phyloP scores from a whole-genome alignment of 2,113 vertebrate genomes.

The Zosterops pallidus region DNA sequence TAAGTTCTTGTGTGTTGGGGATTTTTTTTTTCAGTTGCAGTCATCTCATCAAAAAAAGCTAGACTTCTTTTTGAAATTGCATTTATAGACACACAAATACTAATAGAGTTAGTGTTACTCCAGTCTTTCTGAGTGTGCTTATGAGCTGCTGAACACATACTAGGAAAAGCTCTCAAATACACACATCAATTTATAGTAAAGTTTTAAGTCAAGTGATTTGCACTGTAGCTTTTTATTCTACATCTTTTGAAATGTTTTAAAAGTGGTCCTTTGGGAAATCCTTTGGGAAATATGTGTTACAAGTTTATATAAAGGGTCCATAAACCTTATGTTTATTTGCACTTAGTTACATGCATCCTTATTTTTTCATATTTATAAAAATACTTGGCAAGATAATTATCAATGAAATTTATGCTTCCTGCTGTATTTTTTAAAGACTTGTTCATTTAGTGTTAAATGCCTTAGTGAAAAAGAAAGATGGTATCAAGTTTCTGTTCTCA shows the following conservation, averaged over 20 bases:
- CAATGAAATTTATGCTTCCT: not conserved
- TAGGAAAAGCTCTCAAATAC: not conserved
- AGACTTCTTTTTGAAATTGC: not conserved
- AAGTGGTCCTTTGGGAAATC: not conserved
- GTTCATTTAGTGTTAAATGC: not conserved
- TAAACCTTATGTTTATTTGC: not conserved
- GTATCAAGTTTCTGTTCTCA: not conserved
- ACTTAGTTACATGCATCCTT: not conserved
- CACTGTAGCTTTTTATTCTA: not conserved
- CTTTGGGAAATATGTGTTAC: not conserved
- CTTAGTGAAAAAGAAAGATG: not conserved
- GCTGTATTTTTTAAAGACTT: not conserved
- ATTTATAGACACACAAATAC: not conserved
- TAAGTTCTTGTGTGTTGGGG: not conserved
- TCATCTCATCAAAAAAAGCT: not conserved
- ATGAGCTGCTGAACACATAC: not conserved
- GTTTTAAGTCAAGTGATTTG: not conserved
- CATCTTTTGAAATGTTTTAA: not conserved
- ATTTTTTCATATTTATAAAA: not conserved
- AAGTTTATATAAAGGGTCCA: not conserved
- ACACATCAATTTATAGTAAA: not conserved
- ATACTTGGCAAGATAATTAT: not conserved
- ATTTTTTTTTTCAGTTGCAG: not conserved
- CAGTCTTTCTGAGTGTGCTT: not conserved
- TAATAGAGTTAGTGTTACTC: fast-evolving